A percentile compares a stretch with the other conserved stretches of the same genome.
phyloP scores from a whole-genome alignment of 2,888 invertebrate species.

The Hypomecis punctinalis region DNA sequence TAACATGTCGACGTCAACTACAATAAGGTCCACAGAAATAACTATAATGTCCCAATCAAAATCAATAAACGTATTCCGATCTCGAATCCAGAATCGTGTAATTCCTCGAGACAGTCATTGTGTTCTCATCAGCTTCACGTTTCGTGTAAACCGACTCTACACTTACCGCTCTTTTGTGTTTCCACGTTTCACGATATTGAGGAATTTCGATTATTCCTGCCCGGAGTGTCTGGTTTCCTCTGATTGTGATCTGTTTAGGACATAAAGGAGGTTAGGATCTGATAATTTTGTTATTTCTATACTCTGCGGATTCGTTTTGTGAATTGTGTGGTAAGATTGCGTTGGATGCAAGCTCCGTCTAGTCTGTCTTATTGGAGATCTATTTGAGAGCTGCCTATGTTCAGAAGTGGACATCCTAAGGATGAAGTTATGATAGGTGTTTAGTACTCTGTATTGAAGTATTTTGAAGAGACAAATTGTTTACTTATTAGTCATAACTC shows the following conservation, averaged over 20 bases:
- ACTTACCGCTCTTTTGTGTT: conserved; percentile 23
- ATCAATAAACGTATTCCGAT: conserved; percentile 17
- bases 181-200: conserved; percentile 27
- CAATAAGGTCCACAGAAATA: no score
- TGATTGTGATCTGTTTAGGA: conserved; percentile 34
- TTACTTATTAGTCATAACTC: no score
- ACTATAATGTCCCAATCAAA: conserved; percentile 3
- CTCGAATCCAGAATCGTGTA: conserved; percentile 38
- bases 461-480: no score
- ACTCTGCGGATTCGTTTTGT: neutral
- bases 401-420: no score
- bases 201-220: conserved; percentile 47
- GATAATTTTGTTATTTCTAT: conserved; percentile 27
- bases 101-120: conserved; percentile 60
- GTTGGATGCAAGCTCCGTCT: no score
- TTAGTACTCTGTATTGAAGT: no score
- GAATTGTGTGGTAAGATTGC: no score
- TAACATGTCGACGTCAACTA: no score
- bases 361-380: neutral
- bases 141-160: conserved; percentile 35
- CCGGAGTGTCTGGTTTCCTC: conserved; percentile 40
- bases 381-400: no score
- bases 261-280: conserved; percentile 33
- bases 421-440: no score
- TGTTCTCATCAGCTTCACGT: conserved; percentile 49